Base-by-base conservation (phyloP, 2,888 invertebrate genomes). In the Drosophila picticornis region DNA sequence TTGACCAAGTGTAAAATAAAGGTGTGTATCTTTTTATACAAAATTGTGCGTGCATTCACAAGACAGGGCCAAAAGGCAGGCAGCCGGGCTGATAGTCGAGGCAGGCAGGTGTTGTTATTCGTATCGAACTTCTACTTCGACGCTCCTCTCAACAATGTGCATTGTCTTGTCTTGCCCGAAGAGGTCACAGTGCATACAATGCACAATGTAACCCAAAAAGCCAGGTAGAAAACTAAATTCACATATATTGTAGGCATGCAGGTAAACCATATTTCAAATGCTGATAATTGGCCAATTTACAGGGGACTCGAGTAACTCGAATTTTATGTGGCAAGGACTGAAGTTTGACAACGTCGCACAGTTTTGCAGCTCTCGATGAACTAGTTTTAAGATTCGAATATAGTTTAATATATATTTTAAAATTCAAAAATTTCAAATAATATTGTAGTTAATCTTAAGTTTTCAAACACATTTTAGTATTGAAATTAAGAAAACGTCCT, bases 271-370 rank as follows among this genome's bases (percentile, higher is more conserved):
- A 84, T 89, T 87, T 87, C 83, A 85, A 88, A 84, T 80, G 80
- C 72, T 69, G 88, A 84, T 91, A 91, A 91, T 91, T 91, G 91
- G 91, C 91, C 90, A 89, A 91, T 91, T 91, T 89, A 84, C 70
- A 66, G 74, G 48, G 77, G 79, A 56, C 43, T 60, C 55, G 46
- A 46, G 59, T 25, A 57, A 63, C 72, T 51, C 58, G 29, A 3
- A 2, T 64, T 57, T 31, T 4, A 2, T 57, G 29, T 31, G n/a
- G 51, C 22, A n/a, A 16, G 3, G 29, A 53, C 48, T 58, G 75
- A 73, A 84, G 59, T 70, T 60, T 52, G 84, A 51, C 83, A 83
- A 83, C 84, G 74, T 25, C 22, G 29, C 40, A 38, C 25, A 19
- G 25, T 34, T 55, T 50, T 6, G 2, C 3, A 25, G 16, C 16